Conservation (phyloP, 2,888 invertebrate species). For the Meghimatium bilineatum region DNA sequence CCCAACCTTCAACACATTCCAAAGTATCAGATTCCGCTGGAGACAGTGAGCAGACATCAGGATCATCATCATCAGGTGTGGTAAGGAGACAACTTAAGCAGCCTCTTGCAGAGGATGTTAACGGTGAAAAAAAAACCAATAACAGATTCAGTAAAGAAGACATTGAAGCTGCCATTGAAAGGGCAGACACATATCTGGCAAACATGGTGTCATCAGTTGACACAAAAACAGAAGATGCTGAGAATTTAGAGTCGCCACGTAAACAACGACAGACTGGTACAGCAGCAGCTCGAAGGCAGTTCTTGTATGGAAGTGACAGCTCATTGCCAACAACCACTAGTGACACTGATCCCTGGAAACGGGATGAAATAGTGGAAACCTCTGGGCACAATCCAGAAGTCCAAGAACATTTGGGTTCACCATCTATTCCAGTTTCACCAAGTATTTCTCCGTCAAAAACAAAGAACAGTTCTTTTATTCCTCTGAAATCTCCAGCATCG, state of each 20-base stretch:
- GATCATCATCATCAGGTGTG: slow-evolving; percentile 19
- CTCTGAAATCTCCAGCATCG: slow-evolving; percentile 8
- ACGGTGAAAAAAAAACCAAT: slow-evolving; percentile 44
- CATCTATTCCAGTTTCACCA: neutral
- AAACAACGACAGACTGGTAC: slow-evolving; percentile 21
- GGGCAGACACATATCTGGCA: slow-evolving; percentile 66
- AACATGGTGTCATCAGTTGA: slow-evolving; percentile 56
- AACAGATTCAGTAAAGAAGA: slow-evolving; percentile 67
- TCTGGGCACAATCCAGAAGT: too few species aligned
- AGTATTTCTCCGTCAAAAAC: neutral
- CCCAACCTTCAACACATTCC: slow-evolving; percentile 50
- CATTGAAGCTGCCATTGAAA: slow-evolving; percentile 65
- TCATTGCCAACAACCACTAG: neutral
- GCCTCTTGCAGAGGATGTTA: slow-evolving; percentile 44
- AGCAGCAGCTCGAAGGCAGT: slow-evolving; percentile 32
- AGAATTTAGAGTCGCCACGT: slow-evolving; percentile 53
- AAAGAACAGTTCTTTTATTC: neutral
- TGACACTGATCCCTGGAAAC: neutral
- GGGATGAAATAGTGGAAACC: neutral
- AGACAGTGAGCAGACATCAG: slow-evolving; percentile 2
- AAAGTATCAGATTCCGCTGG: neutral
- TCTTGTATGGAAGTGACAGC: slow-evolving; percentile 34
- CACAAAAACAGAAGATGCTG: slow-evolving; percentile 47
- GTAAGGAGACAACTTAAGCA: slow-evolving; percentile 49
- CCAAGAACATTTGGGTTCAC: neutral